Percentiles rank a stretch among this genome's conserved stretches.
Conservation (phyloP, 2,113 vertebrate genomes). For the Garra rufa region DNA sequence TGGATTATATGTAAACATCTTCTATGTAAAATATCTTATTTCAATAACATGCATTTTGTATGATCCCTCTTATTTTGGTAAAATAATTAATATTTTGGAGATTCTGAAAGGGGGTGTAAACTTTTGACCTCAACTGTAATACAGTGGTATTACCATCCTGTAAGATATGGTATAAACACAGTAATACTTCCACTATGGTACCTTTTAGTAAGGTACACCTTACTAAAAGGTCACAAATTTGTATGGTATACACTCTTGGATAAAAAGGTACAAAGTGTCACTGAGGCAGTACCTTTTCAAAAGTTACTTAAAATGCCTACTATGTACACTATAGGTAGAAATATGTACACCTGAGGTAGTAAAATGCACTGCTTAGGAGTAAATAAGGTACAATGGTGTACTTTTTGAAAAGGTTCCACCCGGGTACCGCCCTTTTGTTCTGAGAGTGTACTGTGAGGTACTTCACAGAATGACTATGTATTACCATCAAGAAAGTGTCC, state of each 20-base stretch:
- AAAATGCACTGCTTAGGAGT: neutral
- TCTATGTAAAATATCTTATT: too few species aligned
- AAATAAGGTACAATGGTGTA: neutral
- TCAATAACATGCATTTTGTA: too few species aligned
- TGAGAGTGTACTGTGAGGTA: neutral
- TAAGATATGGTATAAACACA: neutral
- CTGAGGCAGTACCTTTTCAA: too few species aligned
- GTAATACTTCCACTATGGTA: neutral
- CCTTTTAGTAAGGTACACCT: neutral
- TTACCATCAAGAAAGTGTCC: neutral
- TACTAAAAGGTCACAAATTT: too few species aligned
- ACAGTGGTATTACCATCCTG: neutral
- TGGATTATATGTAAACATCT: too few species aligned
- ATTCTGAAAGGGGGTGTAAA: too few species aligned
- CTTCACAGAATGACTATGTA: neutral
- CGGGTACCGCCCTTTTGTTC: neutral
- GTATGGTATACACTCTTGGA: neutral
- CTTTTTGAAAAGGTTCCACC: neutral
- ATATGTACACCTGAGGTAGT: neutral
- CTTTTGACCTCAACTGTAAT: too few species aligned
- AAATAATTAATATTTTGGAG: too few species aligned
- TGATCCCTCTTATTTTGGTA: too few species aligned
- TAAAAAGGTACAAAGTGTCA: too few species aligned
- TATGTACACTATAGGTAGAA: neutral
- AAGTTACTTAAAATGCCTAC: neutral